Evolutionary conservation across 2,113 vertebrate genomes (phyloP), one percentile per base, ranked within the genome.

Genomic region (Sula dactylatra): DNA sequence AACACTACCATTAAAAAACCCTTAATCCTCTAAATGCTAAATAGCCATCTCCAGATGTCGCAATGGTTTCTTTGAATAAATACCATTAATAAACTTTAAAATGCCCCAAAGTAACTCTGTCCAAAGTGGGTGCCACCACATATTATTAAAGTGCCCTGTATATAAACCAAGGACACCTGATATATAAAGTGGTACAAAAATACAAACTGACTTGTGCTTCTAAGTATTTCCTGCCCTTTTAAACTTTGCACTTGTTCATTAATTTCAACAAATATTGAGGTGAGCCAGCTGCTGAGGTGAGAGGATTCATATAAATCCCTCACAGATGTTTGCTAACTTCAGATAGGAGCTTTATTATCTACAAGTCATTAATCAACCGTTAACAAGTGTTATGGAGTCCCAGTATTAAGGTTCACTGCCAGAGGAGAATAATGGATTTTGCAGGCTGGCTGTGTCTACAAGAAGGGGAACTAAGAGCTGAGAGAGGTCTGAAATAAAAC

Each of bases 251-350:
- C 92, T 96, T 95, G 84, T 81, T 97, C 89, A 91, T 95, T 97
- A 96, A 95, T 94, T 94, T 96, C 91, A 97, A 94, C 94, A 95
- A 96, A 90, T 92, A 94, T 9, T 90, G 92, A 96, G 52, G 85
- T 92, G 40, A 87, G 86, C 93, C 86, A 98, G 95, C 90, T 98
- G 88, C 82, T 93, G 91, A 96, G 93, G 95, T 94, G 96, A 97
- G 91, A 95, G 52, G 54, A 97, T 97, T 97, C 91, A 92, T 96
- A 96, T 84, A 98, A 97, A 97, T 96, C 70, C 72, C 76, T 76
- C 91, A 80, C 85, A 96, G 91, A 96, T 94, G 90, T 96, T 82
- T 94, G 86, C 66, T 96, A 94, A 93, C 73, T 92, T 90, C 94
- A 92, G 76, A 97, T 92, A 95, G 93, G 93, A 93, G 59, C 88